Base-by-base conservation (phyloP, 2,113 vertebrate genomes). In the Pionites leucogaster region DNA sequence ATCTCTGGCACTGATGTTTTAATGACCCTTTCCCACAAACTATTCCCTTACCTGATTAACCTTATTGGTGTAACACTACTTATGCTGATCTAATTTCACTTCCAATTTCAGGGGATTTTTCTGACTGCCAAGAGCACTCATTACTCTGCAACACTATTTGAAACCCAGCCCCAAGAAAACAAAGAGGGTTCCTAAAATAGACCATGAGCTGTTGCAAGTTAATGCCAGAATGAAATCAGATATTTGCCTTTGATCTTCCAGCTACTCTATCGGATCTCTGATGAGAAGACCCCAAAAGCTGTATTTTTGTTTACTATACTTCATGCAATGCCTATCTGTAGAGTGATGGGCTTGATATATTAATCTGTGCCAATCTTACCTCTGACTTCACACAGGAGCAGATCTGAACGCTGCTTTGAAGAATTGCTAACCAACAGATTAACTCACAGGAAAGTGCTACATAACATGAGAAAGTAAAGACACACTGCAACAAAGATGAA, bases 171-270 rank as follows among this genome's bases (percentile, higher is more conserved):
- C 71, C 64, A 80, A 3, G 49, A 37, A 62, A 41, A 60, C n/a
- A 87, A 78, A 77, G 33, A 59, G 9, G 25, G 14, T 57, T 95
- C 69, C 53, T 89, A 92, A 95, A 95, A 91, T 80, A 94, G 47
- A 22, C 74, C 57, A 37, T 22, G 41, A 92, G 24, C 41, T 70
- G 27, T 65, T 89, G 47, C 83, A 87, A 95, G 65, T 72, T 62
- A 82, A 57, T 27, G 69, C 67, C 89, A 95, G 74, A 93, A 89
- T 46, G 74, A 92, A 94, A 93, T 57, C 31, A 69, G 74, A 65
- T 86, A 94, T 78, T 91, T 67, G 37, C 9, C 76, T 59, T 33
- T 77, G 31, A 18, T 85, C 44, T 82, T 85, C 33, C 89, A 85
- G 41, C 59, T 86, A 70, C 35, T 72, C 29, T 20, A n/a, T 60